Conservation (phyloP, 2,888 invertebrate species). For the Norana najaformis region DNA sequence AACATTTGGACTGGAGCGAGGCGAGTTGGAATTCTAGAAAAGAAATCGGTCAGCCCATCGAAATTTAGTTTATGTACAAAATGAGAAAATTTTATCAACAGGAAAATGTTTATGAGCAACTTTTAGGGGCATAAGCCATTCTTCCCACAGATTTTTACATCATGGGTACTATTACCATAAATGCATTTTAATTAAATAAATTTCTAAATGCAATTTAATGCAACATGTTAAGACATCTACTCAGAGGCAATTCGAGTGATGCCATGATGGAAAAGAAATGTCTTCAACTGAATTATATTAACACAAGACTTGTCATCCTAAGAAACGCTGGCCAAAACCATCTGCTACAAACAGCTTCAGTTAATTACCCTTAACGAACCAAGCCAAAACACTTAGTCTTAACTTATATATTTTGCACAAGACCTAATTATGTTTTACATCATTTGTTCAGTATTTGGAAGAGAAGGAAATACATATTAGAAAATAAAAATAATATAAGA, state of each 20-base stretch:
- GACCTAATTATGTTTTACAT: no score
- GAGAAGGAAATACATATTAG: no score
- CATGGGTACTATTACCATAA: not conserved
- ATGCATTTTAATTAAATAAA: not conserved
- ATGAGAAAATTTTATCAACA: not conserved
- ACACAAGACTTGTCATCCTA: no score
- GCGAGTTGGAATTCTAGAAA: slow-evolving; percentile 58
- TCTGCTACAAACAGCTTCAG: no score
- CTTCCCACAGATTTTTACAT: not conserved
- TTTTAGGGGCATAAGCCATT: not conserved
- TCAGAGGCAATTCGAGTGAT: not conserved
- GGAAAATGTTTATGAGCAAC: not conserved
- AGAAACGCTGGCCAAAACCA: not conserved
- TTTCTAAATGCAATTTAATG: not conserved
- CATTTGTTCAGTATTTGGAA: no score
- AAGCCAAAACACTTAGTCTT: no score
- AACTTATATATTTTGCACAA: no score
- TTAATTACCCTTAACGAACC: no score
- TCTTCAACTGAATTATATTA: not conserved
- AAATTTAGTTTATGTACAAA: not conserved
- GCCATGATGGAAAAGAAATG: not conserved
- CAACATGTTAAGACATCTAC: not conserved
- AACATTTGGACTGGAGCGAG: slow-evolving; percentile 55
- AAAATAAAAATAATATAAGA: no score
- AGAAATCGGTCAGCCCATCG: not conserved